Conservation (phyloP, 2,888 invertebrate genomes). For the Prostheceraeus crozeri region DNA sequence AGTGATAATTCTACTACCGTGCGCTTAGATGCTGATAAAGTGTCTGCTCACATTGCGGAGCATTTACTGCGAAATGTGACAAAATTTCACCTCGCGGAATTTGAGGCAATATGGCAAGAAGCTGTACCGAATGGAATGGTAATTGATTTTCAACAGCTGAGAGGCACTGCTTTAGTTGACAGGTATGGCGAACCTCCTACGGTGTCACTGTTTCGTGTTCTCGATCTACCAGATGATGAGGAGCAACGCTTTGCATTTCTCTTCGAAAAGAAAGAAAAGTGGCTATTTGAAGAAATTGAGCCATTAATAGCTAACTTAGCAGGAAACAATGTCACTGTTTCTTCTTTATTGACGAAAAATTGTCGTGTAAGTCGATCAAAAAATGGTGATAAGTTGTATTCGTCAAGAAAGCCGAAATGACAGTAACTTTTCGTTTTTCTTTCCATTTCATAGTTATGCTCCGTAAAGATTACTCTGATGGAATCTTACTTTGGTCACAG, state of each 20-base stretch:
- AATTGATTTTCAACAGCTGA: neutral
- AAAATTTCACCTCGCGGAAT: constrained; percentile 12
- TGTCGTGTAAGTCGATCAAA: too few relatives aligned
- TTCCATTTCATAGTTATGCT: too few relatives aligned
- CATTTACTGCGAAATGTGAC: constrained; percentile 12
- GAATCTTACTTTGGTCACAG: too few relatives aligned
- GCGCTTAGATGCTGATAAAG: neutral
- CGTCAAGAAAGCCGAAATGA: too few relatives aligned
- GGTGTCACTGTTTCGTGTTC: constrained; percentile 3
- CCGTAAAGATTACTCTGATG: too few relatives aligned
- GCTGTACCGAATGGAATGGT: neutral
- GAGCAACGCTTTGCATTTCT: constrained; percentile 2
- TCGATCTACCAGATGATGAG: constrained; percentile 1
- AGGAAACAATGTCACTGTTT: too few relatives aligned
- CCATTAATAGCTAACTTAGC: too few relatives aligned
- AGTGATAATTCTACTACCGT: neutral
- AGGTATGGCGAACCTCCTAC: constrained; percentile 3
- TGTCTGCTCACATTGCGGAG: constrained; percentile 15
- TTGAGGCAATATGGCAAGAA: constrained; percentile 7
- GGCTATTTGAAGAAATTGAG: constrained; percentile 9
- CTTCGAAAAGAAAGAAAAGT: constrained; percentile 3
- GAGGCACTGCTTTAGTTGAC: constrained; percentile 1
- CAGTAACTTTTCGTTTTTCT: too few relatives aligned
- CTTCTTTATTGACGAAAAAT: too few relatives aligned
- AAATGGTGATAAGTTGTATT: too few relatives aligned